Percentiles rank a stretch among this genome's conserved stretches.
These are phyloP conservation scores for Dendrolimus punctatus DNA, from an alignment of 1,140 invertebrate species.

Conservation along the genomic window DNA sequence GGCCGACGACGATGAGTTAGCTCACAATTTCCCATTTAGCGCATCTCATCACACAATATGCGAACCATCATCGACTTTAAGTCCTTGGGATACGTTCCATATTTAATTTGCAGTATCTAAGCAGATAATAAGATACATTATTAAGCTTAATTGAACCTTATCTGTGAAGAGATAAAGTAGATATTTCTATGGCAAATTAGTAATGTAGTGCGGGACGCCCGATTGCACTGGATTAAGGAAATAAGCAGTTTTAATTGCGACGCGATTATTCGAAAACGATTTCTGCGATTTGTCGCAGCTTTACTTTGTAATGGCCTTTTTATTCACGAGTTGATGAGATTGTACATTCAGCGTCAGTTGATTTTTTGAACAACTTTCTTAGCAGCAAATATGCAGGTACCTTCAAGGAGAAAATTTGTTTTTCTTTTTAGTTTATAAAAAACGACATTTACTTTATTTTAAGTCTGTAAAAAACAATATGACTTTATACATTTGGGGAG, in stretches of 20 bases:
- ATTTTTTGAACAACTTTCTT: too few relatives aligned
- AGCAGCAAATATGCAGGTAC: too few relatives aligned
- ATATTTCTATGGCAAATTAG: conserved; percentile 12
- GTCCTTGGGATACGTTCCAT: background rate
- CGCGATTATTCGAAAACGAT: conserved; percentile 55
- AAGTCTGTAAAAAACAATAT: too few relatives aligned
- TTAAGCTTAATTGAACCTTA: background rate
- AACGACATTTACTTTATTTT: too few relatives aligned
- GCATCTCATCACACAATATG: conserved; percentile 27
- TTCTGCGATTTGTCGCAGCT: conserved; percentile 8
- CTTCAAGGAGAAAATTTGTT: too few relatives aligned
- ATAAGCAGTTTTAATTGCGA: conserved; percentile 63
- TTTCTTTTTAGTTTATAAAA: too few relatives aligned
- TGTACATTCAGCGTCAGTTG: too few relatives aligned
- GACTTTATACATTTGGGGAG: too few relatives aligned
- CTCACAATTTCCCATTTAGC: conserved; percentile 66
- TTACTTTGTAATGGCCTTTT: background rate
- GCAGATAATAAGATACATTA: background rate
- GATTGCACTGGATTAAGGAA: conserved; percentile 64
- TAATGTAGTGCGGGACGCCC: conserved; percentile 38
- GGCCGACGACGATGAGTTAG: conserved; percentile 56
- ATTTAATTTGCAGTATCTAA: too few relatives aligned
- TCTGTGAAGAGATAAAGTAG: conserved; percentile 12
- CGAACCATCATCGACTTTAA: conserved; percentile 29
- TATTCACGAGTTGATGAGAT: too few relatives aligned